phyloP scores from a whole-genome alignment of 2,888 invertebrate genomes.

The Archaeoteleia sp. region DNA sequence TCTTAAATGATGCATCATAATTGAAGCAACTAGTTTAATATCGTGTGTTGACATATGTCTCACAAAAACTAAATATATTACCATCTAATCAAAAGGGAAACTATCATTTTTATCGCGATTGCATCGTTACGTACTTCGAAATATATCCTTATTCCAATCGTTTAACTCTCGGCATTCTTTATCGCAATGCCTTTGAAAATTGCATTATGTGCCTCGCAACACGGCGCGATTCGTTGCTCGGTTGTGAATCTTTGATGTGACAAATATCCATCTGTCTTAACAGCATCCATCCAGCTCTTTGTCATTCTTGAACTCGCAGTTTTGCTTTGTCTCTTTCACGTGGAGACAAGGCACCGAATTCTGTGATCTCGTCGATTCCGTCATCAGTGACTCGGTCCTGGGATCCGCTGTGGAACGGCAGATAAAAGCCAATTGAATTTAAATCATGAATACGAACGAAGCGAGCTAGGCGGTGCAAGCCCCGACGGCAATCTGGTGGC shows the following conservation, averaged over 20 bases:
- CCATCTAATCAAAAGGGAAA: no score
- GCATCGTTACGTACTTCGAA: no score
- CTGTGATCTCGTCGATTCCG: constrained; percentile 68
- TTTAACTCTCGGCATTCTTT: no score
- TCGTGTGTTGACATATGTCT: no score
- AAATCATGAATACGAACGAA: constrained; percentile 74
- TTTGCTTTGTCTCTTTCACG: constrained; percentile 38
- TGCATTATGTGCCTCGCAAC: no score
- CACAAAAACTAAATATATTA: no score
- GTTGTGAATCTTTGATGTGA: constrained; percentile 33
- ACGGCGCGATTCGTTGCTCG: no score
- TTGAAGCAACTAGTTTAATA: no score
- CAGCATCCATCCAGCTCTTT: constrained; percentile 22
- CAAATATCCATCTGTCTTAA: constrained; percentile 32
- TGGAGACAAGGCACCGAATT: constrained; percentile 48
- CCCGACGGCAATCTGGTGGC: constrained; percentile 74
- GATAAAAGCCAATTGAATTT: constrained; percentile 75
- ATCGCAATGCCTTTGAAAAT: no score
- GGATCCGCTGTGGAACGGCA: constrained; percentile 65
- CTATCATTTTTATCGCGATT: no score
- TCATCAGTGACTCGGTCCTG: constrained; percentile 64
- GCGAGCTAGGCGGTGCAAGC: constrained; percentile 65
- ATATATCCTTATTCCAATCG: no score
- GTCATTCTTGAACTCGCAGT: constrained; percentile 19
- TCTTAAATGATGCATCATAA: no score